Conservation (phyloP, 2,888 invertebrate species). For the Drosophila merina region DNA sequence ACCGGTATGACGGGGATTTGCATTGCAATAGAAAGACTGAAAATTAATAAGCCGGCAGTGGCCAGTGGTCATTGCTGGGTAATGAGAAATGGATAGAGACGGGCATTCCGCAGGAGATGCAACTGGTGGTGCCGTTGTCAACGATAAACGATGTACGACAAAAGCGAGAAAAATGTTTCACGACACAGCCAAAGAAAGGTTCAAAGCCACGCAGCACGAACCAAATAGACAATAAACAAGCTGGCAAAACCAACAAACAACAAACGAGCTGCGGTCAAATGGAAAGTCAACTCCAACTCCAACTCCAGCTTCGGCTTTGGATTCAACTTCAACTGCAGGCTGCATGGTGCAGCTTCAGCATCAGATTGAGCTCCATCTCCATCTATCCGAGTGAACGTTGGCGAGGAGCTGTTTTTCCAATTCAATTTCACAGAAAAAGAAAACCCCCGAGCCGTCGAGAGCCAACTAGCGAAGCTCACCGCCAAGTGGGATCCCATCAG, state of each 20-base stretch:
- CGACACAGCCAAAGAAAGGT: slow-evolving; percentile 43
- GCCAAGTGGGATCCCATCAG: slow-evolving; percentile 15
- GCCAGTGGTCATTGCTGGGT: neutral
- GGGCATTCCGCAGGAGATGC: slow-evolving; percentile 29
- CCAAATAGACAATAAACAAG: slow-evolving; percentile 49
- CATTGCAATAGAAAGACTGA: slow-evolving; percentile 25
- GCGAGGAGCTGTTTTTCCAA: slow-evolving; percentile 59
- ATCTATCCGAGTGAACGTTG: slow-evolving; percentile 48
- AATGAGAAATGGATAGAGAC: slow-evolving; percentile 8
- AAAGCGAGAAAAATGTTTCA: slow-evolving; percentile 48
- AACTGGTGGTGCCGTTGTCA: slow-evolving; percentile 46
- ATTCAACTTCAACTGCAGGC: neutral
- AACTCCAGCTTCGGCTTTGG: neutral
- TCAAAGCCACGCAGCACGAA: slow-evolving; percentile 58
- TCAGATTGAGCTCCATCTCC: slow-evolving; percentile 41
- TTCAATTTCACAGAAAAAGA: slow-evolving; percentile 53
- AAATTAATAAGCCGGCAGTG: slow-evolving; percentile 26
- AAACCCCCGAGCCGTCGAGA: slow-evolving; percentile 13
- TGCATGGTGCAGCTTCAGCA: neutral
- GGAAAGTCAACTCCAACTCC: slow-evolving; percentile 65
- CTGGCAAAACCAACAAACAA: slow-evolving; percentile 31
- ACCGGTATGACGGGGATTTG: slow-evolving; percentile 68
- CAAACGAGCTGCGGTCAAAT: slow-evolving; percentile 68
- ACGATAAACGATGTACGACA: slow-evolving; percentile 26
- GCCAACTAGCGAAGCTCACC: neutral